These are phyloP conservation scores for Aporophyla lueneburgensis DNA, from an alignment of 2,888 invertebrate genomes.

Conservation along the genomic window DNA sequence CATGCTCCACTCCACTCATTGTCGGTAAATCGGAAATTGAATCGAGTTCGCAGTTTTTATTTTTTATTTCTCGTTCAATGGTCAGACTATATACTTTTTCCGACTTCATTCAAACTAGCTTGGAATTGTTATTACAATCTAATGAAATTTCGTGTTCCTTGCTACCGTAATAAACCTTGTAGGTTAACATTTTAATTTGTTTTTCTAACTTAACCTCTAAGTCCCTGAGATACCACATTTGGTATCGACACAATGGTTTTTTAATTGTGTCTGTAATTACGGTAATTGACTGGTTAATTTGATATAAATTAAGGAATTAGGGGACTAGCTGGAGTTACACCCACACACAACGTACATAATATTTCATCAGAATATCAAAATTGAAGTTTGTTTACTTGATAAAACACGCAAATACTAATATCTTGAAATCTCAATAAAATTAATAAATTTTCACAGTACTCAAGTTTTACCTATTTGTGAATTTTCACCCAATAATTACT, in stretches of 20 bases:
- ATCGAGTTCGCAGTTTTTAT: constrained; percentile 55
- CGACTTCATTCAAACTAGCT: background rate
- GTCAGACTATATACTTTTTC: constrained; percentile 42
- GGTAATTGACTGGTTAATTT: no score
- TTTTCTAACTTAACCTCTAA: background rate
- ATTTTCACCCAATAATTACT: constrained; percentile 17
- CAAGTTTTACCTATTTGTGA: background rate
- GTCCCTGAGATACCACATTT: no score
- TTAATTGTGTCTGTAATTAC: no score
- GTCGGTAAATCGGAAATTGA: constrained; percentile 67
- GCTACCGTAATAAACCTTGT: background rate
- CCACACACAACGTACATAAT: constrained; percentile 6
- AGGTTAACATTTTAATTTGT: background rate
- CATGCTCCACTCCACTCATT: constrained; percentile 57
- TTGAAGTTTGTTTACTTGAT: background rate
- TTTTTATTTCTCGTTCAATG: constrained; percentile 36
- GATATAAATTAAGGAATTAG: constrained; percentile 1
- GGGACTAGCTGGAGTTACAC: background rate
- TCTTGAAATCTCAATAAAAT: background rate
- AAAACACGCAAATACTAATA: background rate
- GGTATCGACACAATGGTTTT: no score
- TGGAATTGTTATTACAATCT: background rate
- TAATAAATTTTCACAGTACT: constrained; percentile 14
- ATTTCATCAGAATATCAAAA: background rate
- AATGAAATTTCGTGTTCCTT: constrained; percentile 5